Percentiles rank a stretch among this genome's conserved stretches.
phyloP scores from a whole-genome alignment of 2,113 vertebrate species.

The Hepsetus odoe region DNA sequence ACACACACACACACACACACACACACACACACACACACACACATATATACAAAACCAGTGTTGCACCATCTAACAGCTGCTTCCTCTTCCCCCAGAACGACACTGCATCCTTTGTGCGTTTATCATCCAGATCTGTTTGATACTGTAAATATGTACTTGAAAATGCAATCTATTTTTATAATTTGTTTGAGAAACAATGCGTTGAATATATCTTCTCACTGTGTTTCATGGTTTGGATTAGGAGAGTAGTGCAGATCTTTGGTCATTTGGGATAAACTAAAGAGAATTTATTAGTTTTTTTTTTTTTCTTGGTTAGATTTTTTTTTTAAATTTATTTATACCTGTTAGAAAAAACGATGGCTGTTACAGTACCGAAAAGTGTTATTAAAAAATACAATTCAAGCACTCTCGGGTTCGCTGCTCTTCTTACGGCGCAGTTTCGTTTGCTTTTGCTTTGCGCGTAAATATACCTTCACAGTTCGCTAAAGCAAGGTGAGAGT shows the following conservation, averaged over 20 bases:
- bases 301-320: slow-evolving; percentile 62
- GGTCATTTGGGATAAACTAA: slow-evolving; percentile 68
- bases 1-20: not conserved
- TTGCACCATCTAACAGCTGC: slow-evolving; percentile 20
- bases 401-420: slow-evolving; percentile 22
- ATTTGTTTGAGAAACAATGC: slow-evolving; percentile 81
- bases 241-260: slow-evolving; percentile 62
- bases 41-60: not conserved
- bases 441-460: slow-evolving; percentile 31
- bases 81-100: not conserved
- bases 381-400: slow-evolving; percentile 80
- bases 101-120: slow-evolving; percentile 29
- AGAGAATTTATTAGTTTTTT: slow-evolving; percentile 63
- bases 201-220: slow-evolving; percentile 78
- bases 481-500: too few species aligned
- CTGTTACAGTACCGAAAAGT: slow-evolving; percentile 78
- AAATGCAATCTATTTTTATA: slow-evolving; percentile 92
- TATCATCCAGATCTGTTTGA: slow-evolving; percentile 76
- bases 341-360: slow-evolving; percentile 74
- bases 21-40: not conserved
- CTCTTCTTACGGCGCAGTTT: not conserved
- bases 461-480: not conserved
- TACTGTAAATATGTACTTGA: slow-evolving; percentile 88
- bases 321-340: slow-evolving; percentile 82
- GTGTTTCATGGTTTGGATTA: slow-evolving; percentile 77